Percentiles rank a stretch among this genome's conserved stretches.
These are phyloP conservation scores for Bradypodion pumilum DNA, from an alignment of 2,797 vertebrate species.

Conservation along the genomic window DNA sequence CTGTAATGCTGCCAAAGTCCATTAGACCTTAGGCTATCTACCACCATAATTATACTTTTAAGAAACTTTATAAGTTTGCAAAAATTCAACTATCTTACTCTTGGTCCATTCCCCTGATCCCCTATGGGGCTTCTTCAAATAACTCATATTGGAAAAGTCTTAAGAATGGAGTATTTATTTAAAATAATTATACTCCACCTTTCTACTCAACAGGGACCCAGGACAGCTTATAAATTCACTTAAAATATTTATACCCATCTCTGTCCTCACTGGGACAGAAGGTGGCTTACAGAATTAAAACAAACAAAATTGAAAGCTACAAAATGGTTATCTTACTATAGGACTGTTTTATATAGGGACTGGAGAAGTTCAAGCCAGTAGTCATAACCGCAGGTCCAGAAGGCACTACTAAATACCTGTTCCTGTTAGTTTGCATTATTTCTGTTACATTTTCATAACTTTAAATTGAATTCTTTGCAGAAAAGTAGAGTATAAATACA, in stretches of 20 bases:
- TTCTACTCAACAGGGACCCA: too few species aligned
- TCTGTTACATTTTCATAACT: not conserved
- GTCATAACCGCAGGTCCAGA: not conserved
- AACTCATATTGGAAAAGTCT: not conserved
- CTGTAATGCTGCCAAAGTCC: not conserved
- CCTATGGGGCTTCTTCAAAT: too few species aligned
- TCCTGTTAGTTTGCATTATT: not conserved
- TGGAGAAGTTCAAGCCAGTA: not conserved
- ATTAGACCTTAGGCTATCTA: constrained; percentile 30
- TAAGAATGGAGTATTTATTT: not conserved
- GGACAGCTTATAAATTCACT: too few species aligned
- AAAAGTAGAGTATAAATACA: too few species aligned
- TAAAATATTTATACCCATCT: too few species aligned
- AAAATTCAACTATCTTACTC: not conserved
- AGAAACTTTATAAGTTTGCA: constrained; percentile 28
- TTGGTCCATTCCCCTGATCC: not conserved
- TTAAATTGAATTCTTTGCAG: not conserved
- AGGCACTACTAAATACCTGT: too few species aligned
- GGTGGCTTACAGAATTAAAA: too few species aligned
- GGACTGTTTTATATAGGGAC: too few species aligned
- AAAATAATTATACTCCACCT: not conserved
- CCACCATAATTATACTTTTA: not conserved
- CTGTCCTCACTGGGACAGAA: too few species aligned
- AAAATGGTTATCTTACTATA: too few species aligned
- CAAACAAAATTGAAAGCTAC: too few species aligned